Conservation (phyloP, 2,797 vertebrate species). For the Tachyglossus aculeatus region DNA sequence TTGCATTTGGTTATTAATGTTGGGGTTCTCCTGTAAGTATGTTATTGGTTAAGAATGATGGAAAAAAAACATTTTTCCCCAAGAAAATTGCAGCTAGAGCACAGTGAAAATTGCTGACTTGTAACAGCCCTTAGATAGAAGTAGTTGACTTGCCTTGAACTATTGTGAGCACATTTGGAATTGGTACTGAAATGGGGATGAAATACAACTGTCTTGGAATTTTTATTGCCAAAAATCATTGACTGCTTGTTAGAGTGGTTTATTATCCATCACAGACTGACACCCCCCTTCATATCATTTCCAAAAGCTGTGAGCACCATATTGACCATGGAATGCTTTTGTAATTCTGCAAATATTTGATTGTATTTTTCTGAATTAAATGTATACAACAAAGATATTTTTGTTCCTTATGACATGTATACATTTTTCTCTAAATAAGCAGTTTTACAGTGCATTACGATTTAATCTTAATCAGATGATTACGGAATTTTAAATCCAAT, state of each 20-base stretch:
- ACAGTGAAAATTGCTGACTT: slow-evolving; percentile 4
- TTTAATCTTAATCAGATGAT: not conserved
- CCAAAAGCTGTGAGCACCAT: slow-evolving; percentile 8
- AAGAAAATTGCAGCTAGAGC: not conserved
- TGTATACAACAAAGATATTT: not conserved
- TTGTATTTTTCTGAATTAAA: not conserved
- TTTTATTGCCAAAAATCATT: slow-evolving; percentile 7
- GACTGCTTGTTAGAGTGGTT: not conserved
- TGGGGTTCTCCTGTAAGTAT: slow-evolving; percentile 36
- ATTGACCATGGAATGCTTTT: not conserved
- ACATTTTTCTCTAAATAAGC: too few species aligned
- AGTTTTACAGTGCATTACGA: not conserved
- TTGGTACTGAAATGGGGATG: slow-evolving; percentile 12
- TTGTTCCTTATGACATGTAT: too few species aligned
- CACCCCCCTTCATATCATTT: not conserved
- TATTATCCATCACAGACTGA: not conserved
- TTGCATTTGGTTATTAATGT: slow-evolving; percentile 12
- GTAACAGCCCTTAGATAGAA: not conserved
- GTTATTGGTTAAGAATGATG: slow-evolving; percentile 24
- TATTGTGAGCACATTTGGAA: not conserved
- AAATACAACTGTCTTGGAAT: slow-evolving; percentile 2
- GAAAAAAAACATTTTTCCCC: slow-evolving; percentile 36
- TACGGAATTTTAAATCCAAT: not conserved
- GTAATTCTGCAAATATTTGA: not conserved
- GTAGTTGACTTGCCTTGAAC: not conserved